Conservation (phyloP, 2,888 invertebrate genomes). For the Cataglyphis livida region DNA sequence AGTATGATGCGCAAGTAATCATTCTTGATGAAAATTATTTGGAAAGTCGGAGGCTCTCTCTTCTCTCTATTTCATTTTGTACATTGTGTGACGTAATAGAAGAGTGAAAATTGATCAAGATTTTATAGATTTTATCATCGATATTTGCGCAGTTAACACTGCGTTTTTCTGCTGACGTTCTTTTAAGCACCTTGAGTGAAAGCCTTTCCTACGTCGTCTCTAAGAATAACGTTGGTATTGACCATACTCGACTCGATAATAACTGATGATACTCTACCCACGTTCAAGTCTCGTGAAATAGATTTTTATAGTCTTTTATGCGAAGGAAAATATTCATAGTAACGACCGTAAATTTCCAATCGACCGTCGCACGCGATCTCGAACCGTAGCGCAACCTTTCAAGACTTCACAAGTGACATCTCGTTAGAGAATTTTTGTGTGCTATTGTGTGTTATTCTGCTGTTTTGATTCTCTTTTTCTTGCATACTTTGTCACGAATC, state of each 20-base stretch:
- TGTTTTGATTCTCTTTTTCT: not conserved
- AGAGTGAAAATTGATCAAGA: not conserved
- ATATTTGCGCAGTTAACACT: not conserved
- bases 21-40: not conserved
- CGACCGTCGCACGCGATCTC: conserved; percentile 34
- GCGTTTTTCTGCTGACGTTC: conserved; percentile 39
- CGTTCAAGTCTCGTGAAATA: conserved; percentile 34
- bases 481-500: not conserved
- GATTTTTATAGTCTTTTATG: conserved; percentile 54
- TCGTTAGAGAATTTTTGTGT: conserved; percentile 36
- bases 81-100: not conserved
- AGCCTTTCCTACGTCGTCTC: conserved; percentile 38
- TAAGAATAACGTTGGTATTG: conserved; percentile 49
- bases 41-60: not conserved
- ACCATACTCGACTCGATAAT: conserved; percentile 43
- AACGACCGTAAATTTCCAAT: conserved; percentile 54
- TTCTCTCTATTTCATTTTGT: not conserved
- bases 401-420: conserved; percentile 13
- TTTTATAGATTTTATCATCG: not conserved
- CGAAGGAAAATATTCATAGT: conserved; percentile 50
- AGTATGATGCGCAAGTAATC: not conserved
- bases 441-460: conserved; percentile 18
- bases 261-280: conserved; percentile 51
- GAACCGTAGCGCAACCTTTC: conserved; percentile 30
- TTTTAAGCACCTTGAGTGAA: conserved; percentile 47